These are phyloP conservation scores for Cariama cristata DNA, from an alignment of 2,113 vertebrate genomes.

Conservation along the genomic window DNA sequence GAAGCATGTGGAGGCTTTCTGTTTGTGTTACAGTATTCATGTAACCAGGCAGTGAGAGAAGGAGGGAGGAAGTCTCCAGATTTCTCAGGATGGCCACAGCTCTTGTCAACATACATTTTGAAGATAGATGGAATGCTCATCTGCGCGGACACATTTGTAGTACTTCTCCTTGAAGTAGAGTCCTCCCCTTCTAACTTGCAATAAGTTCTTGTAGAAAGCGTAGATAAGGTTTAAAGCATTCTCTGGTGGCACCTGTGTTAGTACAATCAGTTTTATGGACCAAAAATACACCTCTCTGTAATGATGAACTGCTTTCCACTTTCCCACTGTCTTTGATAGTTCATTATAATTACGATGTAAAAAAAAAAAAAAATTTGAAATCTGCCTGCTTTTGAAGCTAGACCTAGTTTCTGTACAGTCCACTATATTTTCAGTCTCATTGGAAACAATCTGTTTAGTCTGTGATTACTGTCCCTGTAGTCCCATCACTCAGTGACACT, in stretches of 20 bases:
- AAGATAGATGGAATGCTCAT: conserved; percentile 77
- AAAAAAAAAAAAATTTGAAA: neutral
- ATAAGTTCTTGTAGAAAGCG: conserved; percentile 70
- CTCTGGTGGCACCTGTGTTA: conserved; percentile 63
- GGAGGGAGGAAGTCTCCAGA: neutral
- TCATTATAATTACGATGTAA: neutral
- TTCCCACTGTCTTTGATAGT: neutral
- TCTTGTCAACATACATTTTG: conserved; percentile 66
- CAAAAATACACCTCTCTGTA: neutral
- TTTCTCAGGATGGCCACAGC: neutral
- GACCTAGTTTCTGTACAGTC: neutral
- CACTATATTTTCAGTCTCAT: neutral
- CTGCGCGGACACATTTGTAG: conserved; percentile 76
- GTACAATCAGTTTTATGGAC: neutral
- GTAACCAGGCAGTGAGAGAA: neutral
- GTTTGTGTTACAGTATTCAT: neutral
- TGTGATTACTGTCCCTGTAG: neutral
- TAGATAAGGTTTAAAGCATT: conserved; percentile 63
- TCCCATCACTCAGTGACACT: neutral
- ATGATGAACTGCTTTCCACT: neutral
- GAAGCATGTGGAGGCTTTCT: neutral
- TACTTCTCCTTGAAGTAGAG: conserved; percentile 70
- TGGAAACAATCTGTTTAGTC: neutral
- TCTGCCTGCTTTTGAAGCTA: neutral
- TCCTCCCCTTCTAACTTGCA: conserved; percentile 68